Evolutionary conservation across 23 tunicate species (phyloP).

Genomic region (Aplidium turbinatum): DNA sequence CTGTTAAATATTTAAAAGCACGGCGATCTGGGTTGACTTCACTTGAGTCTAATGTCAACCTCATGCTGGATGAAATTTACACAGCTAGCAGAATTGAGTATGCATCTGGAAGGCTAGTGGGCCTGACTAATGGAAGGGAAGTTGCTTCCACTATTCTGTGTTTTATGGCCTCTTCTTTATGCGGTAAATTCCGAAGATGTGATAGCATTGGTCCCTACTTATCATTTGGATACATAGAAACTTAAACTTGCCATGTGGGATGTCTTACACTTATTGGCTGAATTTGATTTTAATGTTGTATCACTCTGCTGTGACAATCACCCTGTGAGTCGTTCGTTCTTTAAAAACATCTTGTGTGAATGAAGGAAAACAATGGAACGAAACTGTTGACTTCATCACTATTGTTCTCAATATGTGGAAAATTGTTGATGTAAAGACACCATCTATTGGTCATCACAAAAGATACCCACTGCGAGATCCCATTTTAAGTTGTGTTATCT

Average conservation of each 20-base stretch:
- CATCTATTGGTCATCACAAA: constrained; percentile 18
- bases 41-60: constrained; percentile 1
- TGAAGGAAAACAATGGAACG: not conserved
- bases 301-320: constrained; percentile 5
- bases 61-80: constrained; percentile 16
- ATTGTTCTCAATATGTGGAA: constrained; percentile 29
- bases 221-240: constrained; percentile 4
- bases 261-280: constrained; percentile 8
- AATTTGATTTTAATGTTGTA: constrained; percentile 2
- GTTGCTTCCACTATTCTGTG: constrained; percentile 23
- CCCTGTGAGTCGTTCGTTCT: constrained; percentile 11
- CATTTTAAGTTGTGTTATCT: constrained; percentile 19
- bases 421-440: constrained; percentile 21
- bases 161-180: constrained; percentile 15
- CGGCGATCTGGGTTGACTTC: constrained; percentile 3
- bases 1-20: constrained; percentile 2
- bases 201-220: constrained; percentile 20
- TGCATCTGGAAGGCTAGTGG: constrained; percentile 17
- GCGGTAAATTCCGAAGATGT: constrained; percentile 19
- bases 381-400: not conserved
- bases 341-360: constrained; percentile 10
- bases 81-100: constrained; percentile 11
- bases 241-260: constrained; percentile 15
- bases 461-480: constrained; percentile 19
- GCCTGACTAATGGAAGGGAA: constrained; percentile 4